These are phyloP conservation scores for Cepphus grylle DNA, from an alignment of 2,113 vertebrate genomes.

Conservation along the genomic window DNA sequence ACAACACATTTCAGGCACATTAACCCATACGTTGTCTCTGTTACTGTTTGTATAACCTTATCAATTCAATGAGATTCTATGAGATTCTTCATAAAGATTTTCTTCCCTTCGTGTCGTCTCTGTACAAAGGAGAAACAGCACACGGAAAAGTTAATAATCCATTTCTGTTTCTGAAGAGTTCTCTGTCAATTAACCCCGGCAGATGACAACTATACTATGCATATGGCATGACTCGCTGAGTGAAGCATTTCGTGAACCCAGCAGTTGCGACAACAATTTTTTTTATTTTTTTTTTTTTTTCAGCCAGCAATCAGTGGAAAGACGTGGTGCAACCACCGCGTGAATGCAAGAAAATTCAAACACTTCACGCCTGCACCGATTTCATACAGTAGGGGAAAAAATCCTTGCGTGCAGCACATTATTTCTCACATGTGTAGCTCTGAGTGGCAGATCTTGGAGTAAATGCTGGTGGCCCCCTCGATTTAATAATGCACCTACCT, in stretches of 20 bases:
- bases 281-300: not conserved
- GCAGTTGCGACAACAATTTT: not conserved
- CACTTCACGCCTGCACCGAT: fast-evolving
- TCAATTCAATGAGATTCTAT: not conserved
- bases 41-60: not conserved
- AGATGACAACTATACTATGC: not conserved
- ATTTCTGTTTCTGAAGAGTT: not conserved
- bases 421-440: not conserved
- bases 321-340: not conserved
- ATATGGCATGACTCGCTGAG: not conserved
- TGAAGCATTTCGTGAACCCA: not conserved
- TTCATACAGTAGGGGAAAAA: not conserved
- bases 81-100: not conserved
- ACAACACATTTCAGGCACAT: not conserved
- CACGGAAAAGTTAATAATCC: not conserved
- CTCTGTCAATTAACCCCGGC: not conserved
- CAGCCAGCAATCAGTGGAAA: not conserved
- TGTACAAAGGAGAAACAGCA: not conserved
- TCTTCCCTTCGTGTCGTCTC: not conserved
- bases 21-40: not conserved
- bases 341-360: not conserved
- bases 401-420: not conserved
- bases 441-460: not conserved
- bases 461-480: not conserved
- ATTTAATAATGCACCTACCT: not conserved